Base-by-base conservation (phyloP, 2,888 invertebrate genomes). In the Ichneumoninae sp. region DNA sequence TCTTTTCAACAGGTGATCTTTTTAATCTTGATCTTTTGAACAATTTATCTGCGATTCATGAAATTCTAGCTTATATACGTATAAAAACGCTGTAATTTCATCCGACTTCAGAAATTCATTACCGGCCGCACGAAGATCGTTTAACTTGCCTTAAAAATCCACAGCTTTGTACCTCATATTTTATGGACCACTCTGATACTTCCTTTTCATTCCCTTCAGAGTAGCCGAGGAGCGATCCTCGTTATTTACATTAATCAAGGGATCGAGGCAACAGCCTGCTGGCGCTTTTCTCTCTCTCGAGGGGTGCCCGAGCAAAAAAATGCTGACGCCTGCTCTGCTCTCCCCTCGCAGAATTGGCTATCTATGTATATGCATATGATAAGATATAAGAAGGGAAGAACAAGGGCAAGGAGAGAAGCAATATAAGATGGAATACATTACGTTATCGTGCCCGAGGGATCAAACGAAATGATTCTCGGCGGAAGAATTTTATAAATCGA, bases 161-260 rank as follows among this genome's bases (percentile, higher is more conserved):
- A 71, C 40, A 47, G 16, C 33, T 62, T 69, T 57, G n/a, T 54
- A 33, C 47, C 76, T 76, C 50, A 71, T 68, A 66, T 71, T 84
- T 84, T 72, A 72, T 72, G 71, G 47, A 57, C 66, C 81, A 78
- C 70, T 83, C 70, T 79, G 66, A 40, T 22, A 76, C 76, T 76
- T 84, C 47, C 40, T 72, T 62, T n/a, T 81, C 86, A 71, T 83
- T 82, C 80, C 84, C 86, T 36, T 8, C 54, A 50, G 80, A 84
- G 71, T 79, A 70, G 36, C 80, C 81, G 83, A 84, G 85, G 82
- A 86, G 84, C 83, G 86, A 86, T 86, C 80, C 85, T 87, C 82
- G 85, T 88, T 84, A 81, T 84, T 84, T 84, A 80, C 84, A 84
- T 84, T 78, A 81, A 84, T 84, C 81, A 84, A 84, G 74, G 50